Conservation (phyloP, 35 echinoderm and acorn worm species). For the Apostichopus japonicus region DNA sequence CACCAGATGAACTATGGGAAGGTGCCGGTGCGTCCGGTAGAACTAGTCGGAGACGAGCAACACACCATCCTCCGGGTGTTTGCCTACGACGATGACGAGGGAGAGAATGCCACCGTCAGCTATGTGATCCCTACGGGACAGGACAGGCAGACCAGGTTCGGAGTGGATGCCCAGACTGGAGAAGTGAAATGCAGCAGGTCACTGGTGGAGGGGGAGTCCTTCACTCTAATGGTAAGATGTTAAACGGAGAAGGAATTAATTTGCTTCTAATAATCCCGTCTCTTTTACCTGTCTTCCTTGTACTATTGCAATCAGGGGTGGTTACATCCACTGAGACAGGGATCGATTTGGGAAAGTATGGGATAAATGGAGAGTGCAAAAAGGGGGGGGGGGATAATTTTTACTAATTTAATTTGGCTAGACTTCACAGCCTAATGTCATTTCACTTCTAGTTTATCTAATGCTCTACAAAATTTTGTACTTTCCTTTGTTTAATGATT, state of each 20-base stretch:
- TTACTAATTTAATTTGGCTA: too few species aligned
- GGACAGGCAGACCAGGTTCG: slow-evolving; percentile 69
- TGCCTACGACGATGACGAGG: slow-evolving; percentile 79
- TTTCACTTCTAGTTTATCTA: too few species aligned
- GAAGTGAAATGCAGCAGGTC: slow-evolving; percentile 73
- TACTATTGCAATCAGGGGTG: too few species aligned
- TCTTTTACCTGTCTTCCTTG: too few species aligned
- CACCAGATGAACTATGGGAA: slow-evolving; percentile 44
- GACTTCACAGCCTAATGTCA: too few species aligned
- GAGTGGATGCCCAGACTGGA: slow-evolving; percentile 82
- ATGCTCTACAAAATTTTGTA: too few species aligned
- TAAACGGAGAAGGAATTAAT: not conserved
- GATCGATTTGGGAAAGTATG: too few species aligned
- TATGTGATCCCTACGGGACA: slow-evolving; percentile 71
- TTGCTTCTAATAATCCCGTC: too few species aligned
- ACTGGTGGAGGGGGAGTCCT: slow-evolving; percentile 61
- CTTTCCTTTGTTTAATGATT: too few species aligned
- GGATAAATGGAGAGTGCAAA: too few species aligned
- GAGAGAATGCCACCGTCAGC: slow-evolving; percentile 86
- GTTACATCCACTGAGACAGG: too few species aligned
- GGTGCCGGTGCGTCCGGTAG: slow-evolving; percentile 54
- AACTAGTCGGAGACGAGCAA: slow-evolving; percentile 42
- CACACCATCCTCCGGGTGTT: slow-evolving; percentile 53
- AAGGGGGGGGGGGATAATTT: too few species aligned
- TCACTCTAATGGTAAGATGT: slow-evolving; percentile 68